Base-by-base conservation (phyloP, 2,113 vertebrate species). In the Ameiurus melas region DNA sequence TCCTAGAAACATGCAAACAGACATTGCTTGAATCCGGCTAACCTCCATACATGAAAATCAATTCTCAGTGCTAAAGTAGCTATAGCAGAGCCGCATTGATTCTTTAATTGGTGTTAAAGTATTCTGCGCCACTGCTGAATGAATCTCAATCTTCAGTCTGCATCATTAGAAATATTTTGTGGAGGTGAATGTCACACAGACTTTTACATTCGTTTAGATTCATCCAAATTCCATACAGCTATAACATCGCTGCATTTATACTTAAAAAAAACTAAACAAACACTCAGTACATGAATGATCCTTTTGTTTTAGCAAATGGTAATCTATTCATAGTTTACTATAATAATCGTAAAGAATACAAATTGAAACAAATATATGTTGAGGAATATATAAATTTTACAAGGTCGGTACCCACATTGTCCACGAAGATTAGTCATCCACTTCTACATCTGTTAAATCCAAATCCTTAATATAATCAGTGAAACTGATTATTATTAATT, bases 31-130 rank as follows among this genome's bases (percentile, higher is more conserved):
- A 79, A 27, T 53, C 14, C 14, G 8, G 27, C 47, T 55, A 14
- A 55, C 47, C 47, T 53, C 47, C 27, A 55, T 47, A 47, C 27
- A 79, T 79, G 51, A 79, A 51, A 77, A 77, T 51, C 22, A 16
- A n/a, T 79, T 30, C 25, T 78, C 47, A n/a, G 47, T 53, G 27
- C 47, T 79, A 9, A n/a, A 79, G 47, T 79, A 79, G 27, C 77
- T 55, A 17, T 55, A 79, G 47, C 14, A 30, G 13, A 53, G 47
- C 47, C n/a, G 47, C 25, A 79, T 3, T 79, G 47, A 79, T 79
- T 79, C 14, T 79, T 79, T 79, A 79, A 55, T 53, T n/a, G 75
- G 10, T 78, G 47, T 79, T 79, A 55, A 55, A 14, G 30, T 79
- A 55, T 53, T 80, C 77, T 30, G 77, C 5, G 6, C 25, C n/a